Percentiles rank a stretch among this genome's conserved stretches.
Conservation (phyloP, 2,113 vertebrate species). For the Pteruthius melanotis region DNA sequence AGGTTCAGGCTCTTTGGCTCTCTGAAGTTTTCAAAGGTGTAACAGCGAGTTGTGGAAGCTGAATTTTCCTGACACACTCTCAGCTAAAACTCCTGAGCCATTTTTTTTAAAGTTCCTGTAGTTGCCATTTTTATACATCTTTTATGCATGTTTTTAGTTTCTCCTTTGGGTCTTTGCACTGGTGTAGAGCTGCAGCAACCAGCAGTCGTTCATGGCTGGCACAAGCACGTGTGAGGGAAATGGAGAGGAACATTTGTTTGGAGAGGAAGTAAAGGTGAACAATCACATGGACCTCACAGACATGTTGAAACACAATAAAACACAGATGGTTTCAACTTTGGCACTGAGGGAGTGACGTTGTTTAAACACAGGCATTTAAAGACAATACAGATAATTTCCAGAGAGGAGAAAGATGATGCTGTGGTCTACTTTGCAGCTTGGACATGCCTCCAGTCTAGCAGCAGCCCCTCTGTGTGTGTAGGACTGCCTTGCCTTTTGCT, state of each 20-base stretch:
- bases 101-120: background rate
- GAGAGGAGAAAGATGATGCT: background rate
- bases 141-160: background rate
- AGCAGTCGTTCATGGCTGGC: background rate
- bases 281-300: background rate
- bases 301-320: background rate
- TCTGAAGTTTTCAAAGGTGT: background rate
- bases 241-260: background rate
- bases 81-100: background rate
- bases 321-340: background rate
- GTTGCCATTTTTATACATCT: background rate
- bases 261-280: background rate
- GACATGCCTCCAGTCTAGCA: background rate
- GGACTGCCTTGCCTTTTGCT: background rate
- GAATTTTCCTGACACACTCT: background rate
- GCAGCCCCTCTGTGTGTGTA: background rate
- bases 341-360: background rate
- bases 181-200: background rate
- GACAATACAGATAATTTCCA: background rate
- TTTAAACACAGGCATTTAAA: background rate
- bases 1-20: background rate
- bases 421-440: background rate
- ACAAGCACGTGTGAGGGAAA: rapidly evolving
- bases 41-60: background rate
- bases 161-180: background rate